Percentiles rank a stretch among this genome's conserved stretches.
Conservation (phyloP, 1,140 invertebrate species). For the Meloidogyne floridensis region DNA sequence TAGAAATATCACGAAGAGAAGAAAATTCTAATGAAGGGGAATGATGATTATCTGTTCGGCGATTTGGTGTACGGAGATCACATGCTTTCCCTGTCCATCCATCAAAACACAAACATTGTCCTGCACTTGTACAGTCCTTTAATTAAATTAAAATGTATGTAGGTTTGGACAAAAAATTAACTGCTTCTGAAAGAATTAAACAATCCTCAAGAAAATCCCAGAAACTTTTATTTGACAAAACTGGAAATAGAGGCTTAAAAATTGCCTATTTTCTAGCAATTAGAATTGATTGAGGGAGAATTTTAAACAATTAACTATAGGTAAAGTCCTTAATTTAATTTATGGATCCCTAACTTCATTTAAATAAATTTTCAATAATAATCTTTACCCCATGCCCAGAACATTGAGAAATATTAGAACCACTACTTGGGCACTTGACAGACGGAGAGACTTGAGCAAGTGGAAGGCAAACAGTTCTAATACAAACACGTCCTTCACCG, state of each 20-base stretch:
- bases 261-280: no score
- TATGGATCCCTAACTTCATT: no score
- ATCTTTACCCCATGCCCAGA: slow-evolving; percentile 77
- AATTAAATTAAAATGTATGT: slow-evolving; percentile 19
- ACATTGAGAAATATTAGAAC: slow-evolving; percentile 80
- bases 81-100: slow-evolving; percentile 89
- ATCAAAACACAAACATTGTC: slow-evolving; percentile 84
- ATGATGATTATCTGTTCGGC: not conserved
- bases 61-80: slow-evolving; percentile 68
- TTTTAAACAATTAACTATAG: no score
- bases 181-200: no score
- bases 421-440: slow-evolving; percentile 80
- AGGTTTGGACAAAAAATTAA: no score
- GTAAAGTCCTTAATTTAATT: no score
- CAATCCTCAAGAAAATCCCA: no score
- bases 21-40: not conserved
- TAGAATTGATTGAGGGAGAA: no score
- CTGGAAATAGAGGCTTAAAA: no score
- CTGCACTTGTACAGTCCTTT: slow-evolving; percentile 87
- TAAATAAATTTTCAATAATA: not conserved
- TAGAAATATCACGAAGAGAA: slow-evolving; percentile 12
- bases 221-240: no score
- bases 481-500: slow-evolving; percentile 57
- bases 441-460: slow-evolving; percentile 67
- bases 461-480: slow-evolving; percentile 56